Evolutionary conservation across 2,888 invertebrate species (phyloP).

Genomic region (Salticus scenicus): DNA sequence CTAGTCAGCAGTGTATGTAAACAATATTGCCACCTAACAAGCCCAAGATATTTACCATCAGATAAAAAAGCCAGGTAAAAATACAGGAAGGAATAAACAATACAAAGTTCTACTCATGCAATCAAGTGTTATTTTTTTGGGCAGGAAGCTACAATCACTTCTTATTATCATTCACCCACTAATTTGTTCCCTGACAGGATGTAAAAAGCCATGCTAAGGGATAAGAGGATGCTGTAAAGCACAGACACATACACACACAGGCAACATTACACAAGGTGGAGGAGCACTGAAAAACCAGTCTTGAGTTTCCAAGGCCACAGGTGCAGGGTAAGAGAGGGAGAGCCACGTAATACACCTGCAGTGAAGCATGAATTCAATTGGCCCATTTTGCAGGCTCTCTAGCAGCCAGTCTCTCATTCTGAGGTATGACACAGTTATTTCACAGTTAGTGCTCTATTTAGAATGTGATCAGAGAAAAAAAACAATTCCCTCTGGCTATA

Average conservation of each 20-base stretch:
- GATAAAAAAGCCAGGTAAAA: constrained; percentile 38
- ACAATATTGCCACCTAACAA: constrained; percentile 39
- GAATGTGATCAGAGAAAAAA: not conserved
- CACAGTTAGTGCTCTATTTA: constrained; percentile 19
- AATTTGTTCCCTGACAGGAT: constrained; percentile 60
- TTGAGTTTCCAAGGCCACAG: constrained; percentile 62
- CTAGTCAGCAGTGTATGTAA: constrained; percentile 36
- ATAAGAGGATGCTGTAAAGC: constrained; percentile 27
- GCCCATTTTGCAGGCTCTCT: constrained; percentile 50
- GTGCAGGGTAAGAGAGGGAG: constrained; percentile 26
- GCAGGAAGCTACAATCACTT: constrained; percentile 29
- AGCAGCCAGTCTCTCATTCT: not conserved
- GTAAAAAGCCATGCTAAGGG: constrained; percentile 33
- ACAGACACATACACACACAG: constrained; percentile 15
- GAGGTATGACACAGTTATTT: constrained; percentile 11
- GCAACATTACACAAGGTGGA: constrained; percentile 2
- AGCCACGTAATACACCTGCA: constrained; percentile 66
- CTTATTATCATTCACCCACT: constrained; percentile 58
- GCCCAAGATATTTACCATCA: constrained; percentile 54
- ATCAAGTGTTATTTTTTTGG: constrained; percentile 53
- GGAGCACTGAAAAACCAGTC: constrained; percentile 22
- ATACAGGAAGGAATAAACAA: constrained; percentile 45
- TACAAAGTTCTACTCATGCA: constrained; percentile 40
- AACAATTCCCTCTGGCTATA: not conserved
- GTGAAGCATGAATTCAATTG: constrained; percentile 63